A percentile compares a stretch with the other conserved stretches of the same genome.
Evolutionary conservation across 2,888 invertebrate species (phyloP).

Genomic region (Diadegma fenestrale): DNA sequence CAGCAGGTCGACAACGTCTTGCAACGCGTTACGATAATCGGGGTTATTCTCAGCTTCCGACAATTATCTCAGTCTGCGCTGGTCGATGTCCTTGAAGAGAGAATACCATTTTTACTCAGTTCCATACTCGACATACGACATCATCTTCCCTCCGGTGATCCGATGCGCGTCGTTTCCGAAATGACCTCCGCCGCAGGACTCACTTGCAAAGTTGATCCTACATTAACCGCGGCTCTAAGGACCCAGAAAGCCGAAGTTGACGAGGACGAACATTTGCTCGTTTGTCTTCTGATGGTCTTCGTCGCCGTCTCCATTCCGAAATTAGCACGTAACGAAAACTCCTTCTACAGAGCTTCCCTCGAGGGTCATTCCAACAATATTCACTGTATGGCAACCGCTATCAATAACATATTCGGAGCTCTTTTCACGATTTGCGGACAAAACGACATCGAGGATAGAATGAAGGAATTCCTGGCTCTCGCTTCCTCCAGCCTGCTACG

Average conservation of each 20-base stretch:
- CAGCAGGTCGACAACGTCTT: slow-evolving; percentile 97
- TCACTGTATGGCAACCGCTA: slow-evolving; percentile 98
- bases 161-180: slow-evolving; percentile 96
- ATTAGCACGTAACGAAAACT: slow-evolving; percentile 95
- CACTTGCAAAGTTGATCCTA: slow-evolving; percentile 97
- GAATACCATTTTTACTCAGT: slow-evolving; percentile 98
- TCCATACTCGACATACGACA: slow-evolving; percentile 98
- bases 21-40: slow-evolving; percentile 98
- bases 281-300: slow-evolving; percentile 99
- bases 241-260: slow-evolving; percentile 95
- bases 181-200: slow-evolving; percentile 99
- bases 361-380: slow-evolving; percentile 99
- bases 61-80: slow-evolving; percentile 97
- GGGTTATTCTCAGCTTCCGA: slow-evolving; percentile 98
- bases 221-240: slow-evolving; percentile 94
- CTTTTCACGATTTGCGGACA: slow-evolving; percentile 98
- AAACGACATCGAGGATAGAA: slow-evolving; percentile 98
- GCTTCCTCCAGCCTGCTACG: slow-evolving; percentile 98
- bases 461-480: slow-evolving; percentile 97
- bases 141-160: slow-evolving; percentile 95
- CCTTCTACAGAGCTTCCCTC: slow-evolving; percentile 94
- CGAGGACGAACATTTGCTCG: slow-evolving; percentile 96
- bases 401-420: slow-evolving; percentile 98
- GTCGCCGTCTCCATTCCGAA: slow-evolving; percentile 99
- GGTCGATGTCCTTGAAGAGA: slow-evolving; percentile 95